These are phyloP conservation scores for Myiozetetes cayanensis DNA, from an alignment of 2,113 vertebrate genomes.

Conservation along the genomic window DNA sequence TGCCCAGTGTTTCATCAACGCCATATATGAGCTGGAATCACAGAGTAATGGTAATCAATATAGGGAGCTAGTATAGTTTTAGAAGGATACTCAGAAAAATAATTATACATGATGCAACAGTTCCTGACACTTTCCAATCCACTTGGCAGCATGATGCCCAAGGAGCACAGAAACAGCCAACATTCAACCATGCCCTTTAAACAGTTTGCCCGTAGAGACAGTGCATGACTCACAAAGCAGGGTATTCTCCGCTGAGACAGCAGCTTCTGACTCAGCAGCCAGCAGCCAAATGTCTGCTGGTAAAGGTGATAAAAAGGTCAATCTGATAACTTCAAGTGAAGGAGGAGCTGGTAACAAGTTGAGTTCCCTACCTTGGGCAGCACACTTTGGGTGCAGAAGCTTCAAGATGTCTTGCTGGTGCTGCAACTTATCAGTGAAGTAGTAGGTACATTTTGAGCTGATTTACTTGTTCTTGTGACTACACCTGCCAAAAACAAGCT, in stretches of 20 bases:
- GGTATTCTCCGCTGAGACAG: slow-evolving; percentile 59
- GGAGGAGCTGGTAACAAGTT: background rate
- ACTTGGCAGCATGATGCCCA: background rate
- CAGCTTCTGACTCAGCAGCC: slow-evolving; percentile 48
- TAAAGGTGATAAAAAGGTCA: slow-evolving; percentile 50
- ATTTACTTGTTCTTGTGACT: background rate
- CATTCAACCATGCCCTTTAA: slow-evolving; percentile 44
- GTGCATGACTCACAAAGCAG: slow-evolving; percentile 52
- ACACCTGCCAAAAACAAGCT: background rate
- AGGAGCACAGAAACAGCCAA: slow-evolving; percentile 1
- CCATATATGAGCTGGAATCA: background rate
- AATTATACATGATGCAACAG: background rate
- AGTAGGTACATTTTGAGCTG: background rate
- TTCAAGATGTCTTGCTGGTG: background rate
- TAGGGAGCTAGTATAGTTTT: background rate
- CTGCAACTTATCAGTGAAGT: background rate
- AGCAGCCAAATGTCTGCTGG: slow-evolving; percentile 43
- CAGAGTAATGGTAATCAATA: background rate
- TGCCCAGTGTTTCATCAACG: background rate
- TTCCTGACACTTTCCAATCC: background rate
- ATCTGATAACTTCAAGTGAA: background rate
- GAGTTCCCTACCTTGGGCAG: background rate
- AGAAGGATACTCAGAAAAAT: background rate
- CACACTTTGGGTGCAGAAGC: background rate
- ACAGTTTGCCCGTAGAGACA: slow-evolving; percentile 8